Conservation (phyloP, 2,888 invertebrate genomes). For the Brachypterus glaber region DNA sequence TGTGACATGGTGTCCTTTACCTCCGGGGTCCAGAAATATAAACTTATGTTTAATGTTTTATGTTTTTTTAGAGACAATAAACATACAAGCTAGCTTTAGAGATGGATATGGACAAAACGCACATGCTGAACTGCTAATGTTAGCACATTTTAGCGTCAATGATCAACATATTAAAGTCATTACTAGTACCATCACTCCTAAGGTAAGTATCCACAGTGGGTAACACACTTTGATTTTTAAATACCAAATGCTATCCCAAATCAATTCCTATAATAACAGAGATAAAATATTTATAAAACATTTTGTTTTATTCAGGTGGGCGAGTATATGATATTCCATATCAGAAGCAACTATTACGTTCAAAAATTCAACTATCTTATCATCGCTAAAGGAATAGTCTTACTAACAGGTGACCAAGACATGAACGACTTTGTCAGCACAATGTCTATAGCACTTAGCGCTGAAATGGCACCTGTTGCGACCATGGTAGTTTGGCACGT, state of each 20-base stretch:
- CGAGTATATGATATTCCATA: constrained; percentile 89
- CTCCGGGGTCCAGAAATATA: too few species aligned
- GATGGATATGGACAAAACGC: constrained; percentile 61
- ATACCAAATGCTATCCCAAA: too few species aligned
- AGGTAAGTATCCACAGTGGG: too few species aligned
- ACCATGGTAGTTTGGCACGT: constrained; percentile 85
- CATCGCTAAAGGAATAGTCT: constrained; percentile 84
- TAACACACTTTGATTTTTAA: too few species aligned
- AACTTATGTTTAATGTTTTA: too few species aligned
- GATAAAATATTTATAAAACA: not conserved
- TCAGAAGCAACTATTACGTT: constrained; percentile 82
- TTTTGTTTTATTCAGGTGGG: constrained; percentile 55
- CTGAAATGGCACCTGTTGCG: constrained; percentile 88
- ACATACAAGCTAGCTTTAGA: constrained; percentile 55
- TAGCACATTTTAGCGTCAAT: constrained; percentile 72
- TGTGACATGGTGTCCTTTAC: too few species aligned
- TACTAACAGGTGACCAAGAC: constrained; percentile 73
- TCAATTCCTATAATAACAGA: not conserved
- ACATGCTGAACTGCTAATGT: constrained; percentile 57
- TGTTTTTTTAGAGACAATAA: constrained; percentile 21
- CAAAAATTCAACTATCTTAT: constrained; percentile 85
- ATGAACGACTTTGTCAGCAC: constrained; percentile 72
- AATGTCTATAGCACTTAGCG: constrained; percentile 70
- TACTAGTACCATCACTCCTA: constrained; percentile 73
- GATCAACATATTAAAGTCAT: constrained; percentile 76